Base-by-base conservation (phyloP, 2,113 vertebrate species). In the Capreolus pygargus region DNA sequence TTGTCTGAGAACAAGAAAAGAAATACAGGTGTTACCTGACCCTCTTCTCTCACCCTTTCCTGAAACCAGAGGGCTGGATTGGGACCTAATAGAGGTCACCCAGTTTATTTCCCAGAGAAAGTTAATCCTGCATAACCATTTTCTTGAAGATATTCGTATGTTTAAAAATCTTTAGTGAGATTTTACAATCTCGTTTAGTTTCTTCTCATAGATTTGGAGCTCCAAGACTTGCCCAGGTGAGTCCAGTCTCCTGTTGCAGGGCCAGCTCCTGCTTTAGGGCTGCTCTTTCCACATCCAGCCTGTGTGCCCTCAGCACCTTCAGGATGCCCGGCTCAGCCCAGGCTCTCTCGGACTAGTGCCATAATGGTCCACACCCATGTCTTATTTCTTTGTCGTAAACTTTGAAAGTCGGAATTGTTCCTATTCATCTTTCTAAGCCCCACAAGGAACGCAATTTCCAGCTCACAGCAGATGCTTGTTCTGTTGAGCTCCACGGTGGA, bases 1-100 rank as follows among this genome's bases (percentile, higher is more conserved):
- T 98, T 36, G 98, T 99, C 99, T 99, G 83, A n/a, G 54, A 96
- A 86, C 8, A 79, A 90, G 89, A 39, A 19, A 17, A 28, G 30
- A 58, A 25, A 12, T 39, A 74, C 21, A 43, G 1, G 11, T 93
- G 45, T 61, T n/a, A 61, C 4, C 8, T 64, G 45, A 39, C 11
- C 23, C 8, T 81, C 33, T 28, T 14, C 45, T 50, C 64, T 57
- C 1, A 39, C 36, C 70, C 39, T 25, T 43, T 45, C 67, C 67
- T 45, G 23, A 91, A 91, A 81, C 89, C 57, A 82, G 76, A 64
- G 25, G 33, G 30, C 89, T 81, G 11, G 10, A 52, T 13, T 19
- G 6, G 33, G 45, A 61, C 33, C 45, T 70, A 39, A 61, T 4
- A 50, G 30, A 81, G 43, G 23, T 21, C 57, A 64, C 60, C 0